Evolutionary conservation across 2,888 invertebrate species (phyloP), one percentile per base, ranked within the genome.

Genomic region (Brachycybe producta): DNA sequence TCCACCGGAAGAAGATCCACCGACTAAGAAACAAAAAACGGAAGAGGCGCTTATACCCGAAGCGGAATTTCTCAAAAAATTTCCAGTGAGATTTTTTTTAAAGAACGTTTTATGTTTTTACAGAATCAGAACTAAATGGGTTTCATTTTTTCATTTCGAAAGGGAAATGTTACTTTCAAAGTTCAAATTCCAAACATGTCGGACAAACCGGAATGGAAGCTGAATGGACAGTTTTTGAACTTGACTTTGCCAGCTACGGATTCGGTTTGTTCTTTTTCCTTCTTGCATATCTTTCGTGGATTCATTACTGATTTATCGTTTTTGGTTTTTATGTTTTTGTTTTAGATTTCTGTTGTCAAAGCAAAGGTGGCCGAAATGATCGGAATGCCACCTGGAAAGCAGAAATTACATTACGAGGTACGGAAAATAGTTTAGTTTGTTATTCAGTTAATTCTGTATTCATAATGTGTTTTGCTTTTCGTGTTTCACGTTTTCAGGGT

Each of bases 371-470:
- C 85, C 56, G 82, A 87, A 64, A 76, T 80, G 57, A 84, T 86
- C 51, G 85, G 84, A 57, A 87, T 98, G 83, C 91, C 94, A 38
- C 86, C 84, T 17, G 91, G 92, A 48, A 98, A 98, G 67, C 97
- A 98, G 71, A 95, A 98, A 68, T 74, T 98, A 57, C 85, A 88
- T 59, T 85, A 84, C 62, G 95, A 95, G 72, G 92, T 72, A 57
- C 60, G 62, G 58, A 39, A 27, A 19, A 17, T 15, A 17, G 11
- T 28, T 53, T 15, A 3, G 21, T 26, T 52, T 21, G 30, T 27
- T 38, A 28, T 46, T 28, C 17, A 26, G 53, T 54, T 52, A 24
- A 28, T 42, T 51, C 13, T 3, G 39, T 3, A 28, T 51, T 50
- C 55, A 54, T 45, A 11, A 7, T n/a, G 19, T 42, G 21, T 11